A percentile compares a stretch with the other conserved stretches of the same genome.
Evolutionary conservation across 1,140 invertebrate species (phyloP).

Genomic region (Acromyrmex charruanus): DNA sequence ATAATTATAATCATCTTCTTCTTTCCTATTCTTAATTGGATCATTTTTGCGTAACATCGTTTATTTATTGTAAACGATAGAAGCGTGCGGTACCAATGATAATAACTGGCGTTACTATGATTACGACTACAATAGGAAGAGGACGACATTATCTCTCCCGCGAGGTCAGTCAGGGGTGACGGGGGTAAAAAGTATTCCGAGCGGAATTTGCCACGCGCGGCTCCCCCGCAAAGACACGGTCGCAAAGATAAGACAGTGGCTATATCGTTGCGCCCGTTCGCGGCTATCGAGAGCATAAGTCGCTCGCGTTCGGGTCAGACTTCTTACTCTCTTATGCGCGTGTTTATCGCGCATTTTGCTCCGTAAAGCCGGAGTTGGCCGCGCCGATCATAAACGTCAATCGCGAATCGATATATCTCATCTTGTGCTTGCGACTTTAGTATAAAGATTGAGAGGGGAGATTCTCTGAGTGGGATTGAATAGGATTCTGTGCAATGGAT

Average conservation of each 20-base stretch:
- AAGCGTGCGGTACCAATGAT: not conserved
- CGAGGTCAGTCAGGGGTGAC: not conserved
- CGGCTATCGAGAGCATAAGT: conserved; percentile 55
- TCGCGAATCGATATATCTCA: conserved; percentile 24
- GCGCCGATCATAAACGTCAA: conserved; percentile 41
- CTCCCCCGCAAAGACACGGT: conserved; percentile 71
- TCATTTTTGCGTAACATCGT: not conserved
- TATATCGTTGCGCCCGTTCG: conserved; percentile 52
- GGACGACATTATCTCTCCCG: not conserved
- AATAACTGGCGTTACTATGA: conserved; percentile 19
- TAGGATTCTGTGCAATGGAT: not conserved
- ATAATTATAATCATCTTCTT: not conserved
- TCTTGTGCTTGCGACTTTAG: not conserved
- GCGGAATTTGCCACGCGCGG: conserved; percentile 72
- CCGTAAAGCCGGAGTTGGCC: not conserved
- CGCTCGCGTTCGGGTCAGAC: conserved; percentile 63
- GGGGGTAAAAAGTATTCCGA: conserved; percentile 61
- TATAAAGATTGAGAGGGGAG: not conserved
- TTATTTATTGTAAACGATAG: not conserved
- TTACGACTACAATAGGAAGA: conserved; percentile 15
- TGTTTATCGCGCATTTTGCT: conserved; percentile 47
- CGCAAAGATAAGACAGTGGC: conserved; percentile 55
- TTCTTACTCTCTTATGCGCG: conserved; percentile 55
- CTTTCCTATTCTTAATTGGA: not conserved
- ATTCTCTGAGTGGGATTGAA: not conserved